phyloP scores from a whole-genome alignment of 2,888 invertebrate species.

The Notodonta dromedarius region DNA sequence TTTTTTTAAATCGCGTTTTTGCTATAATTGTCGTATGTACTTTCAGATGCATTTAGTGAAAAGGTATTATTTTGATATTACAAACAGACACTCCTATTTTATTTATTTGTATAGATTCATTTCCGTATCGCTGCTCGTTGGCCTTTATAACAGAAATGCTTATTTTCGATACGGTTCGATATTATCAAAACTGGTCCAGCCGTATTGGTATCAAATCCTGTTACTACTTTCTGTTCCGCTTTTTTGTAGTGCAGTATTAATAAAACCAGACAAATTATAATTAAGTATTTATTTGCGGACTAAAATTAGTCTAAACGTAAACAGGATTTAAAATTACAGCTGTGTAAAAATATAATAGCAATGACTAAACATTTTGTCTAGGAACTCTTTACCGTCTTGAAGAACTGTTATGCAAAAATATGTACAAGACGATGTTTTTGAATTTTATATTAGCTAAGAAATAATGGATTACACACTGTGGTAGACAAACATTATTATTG shows the following conservation, averaged over 20 bases:
- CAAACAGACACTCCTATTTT: too few relatives aligned
- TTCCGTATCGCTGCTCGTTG: too few relatives aligned
- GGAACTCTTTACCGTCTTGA: conserved; percentile 1
- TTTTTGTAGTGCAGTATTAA: background rate
- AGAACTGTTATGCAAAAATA: background rate
- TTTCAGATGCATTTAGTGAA: too few relatives aligned
- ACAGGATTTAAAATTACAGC: background rate
- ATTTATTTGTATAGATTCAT: too few relatives aligned
- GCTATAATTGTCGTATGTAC: too few relatives aligned
- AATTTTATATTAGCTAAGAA: background rate
- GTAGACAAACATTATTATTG: background rate
- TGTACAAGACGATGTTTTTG: background rate
- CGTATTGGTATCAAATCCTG: too few relatives aligned
- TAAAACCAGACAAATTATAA: background rate
- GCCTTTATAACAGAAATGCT: too few relatives aligned
- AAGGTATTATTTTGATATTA: too few relatives aligned
- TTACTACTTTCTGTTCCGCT: too few relatives aligned
- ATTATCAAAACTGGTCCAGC: too few relatives aligned
- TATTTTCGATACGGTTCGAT: too few relatives aligned
- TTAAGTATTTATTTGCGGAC: background rate
- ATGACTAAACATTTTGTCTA: background rate
- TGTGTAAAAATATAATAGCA: conserved; percentile 1
- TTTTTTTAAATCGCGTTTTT: too few relatives aligned
- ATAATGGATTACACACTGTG: background rate
- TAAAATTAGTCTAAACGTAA: conserved; percentile 5